These are phyloP conservation scores for Phenganax marumi DNA, from an alignment of 92 coral and sea anemone species.

Conservation along the genomic window DNA sequence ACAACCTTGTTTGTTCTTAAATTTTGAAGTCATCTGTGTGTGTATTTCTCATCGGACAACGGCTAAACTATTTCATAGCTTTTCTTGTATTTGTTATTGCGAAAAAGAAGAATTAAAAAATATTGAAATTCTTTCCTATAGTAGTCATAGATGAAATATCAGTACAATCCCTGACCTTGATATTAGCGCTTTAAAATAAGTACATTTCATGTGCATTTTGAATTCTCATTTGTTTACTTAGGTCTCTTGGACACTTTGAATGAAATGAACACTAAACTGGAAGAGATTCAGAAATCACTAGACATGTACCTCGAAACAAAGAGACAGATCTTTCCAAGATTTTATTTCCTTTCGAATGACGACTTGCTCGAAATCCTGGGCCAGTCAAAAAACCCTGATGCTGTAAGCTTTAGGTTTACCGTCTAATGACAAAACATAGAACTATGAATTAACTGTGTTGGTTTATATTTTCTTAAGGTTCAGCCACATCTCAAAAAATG, in stretches of 20 bases:
- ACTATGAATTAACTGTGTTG: not conserved
- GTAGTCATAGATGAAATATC: no score
- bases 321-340: constrained; percentile 95
- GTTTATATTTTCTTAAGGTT: constrained; percentile 57
- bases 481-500: constrained; percentile 98
- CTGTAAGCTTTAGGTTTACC: constrained; percentile 62
- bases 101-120: no score
- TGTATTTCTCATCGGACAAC: no score
- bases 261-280: constrained; percentile 95
- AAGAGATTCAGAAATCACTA: constrained; percentile 94
- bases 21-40: no score
- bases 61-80: no score
- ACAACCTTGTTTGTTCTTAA: no score
- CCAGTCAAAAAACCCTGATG: constrained; percentile 99
- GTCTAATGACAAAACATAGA: not conserved
- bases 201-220: not conserved
- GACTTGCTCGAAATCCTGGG: constrained; percentile 97
- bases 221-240: not conserved
- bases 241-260: constrained; percentile 90
- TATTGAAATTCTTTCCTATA: no score
- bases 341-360: constrained; percentile 95
- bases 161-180: no score
- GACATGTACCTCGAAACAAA: constrained; percentile 98
- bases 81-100: no score
- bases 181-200: not conserved